phyloP scores from a whole-genome alignment of 2,113 vertebrate species.

The Nothocercus julius region DNA sequence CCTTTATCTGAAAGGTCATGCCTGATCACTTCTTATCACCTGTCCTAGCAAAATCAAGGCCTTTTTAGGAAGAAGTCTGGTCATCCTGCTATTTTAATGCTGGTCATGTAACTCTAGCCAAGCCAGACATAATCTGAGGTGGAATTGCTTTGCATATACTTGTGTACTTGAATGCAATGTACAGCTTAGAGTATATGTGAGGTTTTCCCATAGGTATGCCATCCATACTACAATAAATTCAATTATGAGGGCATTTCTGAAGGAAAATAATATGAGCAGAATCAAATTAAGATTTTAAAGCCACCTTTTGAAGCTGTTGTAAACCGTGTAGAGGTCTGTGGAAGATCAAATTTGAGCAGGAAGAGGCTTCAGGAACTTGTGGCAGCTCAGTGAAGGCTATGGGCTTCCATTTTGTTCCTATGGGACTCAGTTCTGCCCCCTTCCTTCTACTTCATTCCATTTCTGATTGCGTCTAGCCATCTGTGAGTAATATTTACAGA shows the following conservation, averaged over 20 bases:
- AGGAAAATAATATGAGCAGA: rapidly evolving
- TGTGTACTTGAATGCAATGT: background rate
- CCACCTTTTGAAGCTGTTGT: background rate
- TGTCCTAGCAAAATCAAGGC: background rate
- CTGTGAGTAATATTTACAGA: no score
- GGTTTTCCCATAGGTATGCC: background rate
- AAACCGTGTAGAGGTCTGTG: background rate
- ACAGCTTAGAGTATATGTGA: background rate
- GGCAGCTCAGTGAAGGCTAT: background rate
- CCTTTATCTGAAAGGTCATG: background rate
- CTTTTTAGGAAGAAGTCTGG: background rate
- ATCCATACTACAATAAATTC: background rate
- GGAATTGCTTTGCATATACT: background rate
- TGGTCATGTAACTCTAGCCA: background rate
- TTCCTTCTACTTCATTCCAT: background rate
- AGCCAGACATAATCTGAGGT: background rate
- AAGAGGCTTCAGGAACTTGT: background rate
- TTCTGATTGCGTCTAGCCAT: background rate
- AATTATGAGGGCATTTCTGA: background rate
- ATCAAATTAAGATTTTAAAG: background rate
- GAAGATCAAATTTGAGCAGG: background rate
- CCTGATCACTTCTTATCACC: background rate
- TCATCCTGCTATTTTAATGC: background rate
- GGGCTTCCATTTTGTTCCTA: background rate
- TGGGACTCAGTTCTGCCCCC: rapidly evolving